Base-by-base conservation (phyloP, 2,888 invertebrate genomes). In the Dorcus parallelipipedus region DNA sequence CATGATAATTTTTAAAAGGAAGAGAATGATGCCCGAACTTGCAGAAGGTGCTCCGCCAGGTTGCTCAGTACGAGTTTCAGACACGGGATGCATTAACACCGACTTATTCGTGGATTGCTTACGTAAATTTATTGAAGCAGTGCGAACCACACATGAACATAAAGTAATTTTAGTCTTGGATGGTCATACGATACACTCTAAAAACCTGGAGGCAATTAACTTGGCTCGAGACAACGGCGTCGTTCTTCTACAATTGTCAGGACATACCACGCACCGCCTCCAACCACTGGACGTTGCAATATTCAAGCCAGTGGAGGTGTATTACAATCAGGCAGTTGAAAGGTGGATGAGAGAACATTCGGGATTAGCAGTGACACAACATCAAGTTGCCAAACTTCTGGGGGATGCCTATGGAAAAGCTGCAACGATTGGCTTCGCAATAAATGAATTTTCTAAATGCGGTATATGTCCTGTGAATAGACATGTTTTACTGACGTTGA, bases 81-180 rank as follows among this genome's bases (percentile, higher is more conserved):
- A 52, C 23, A 52, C 48, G 3, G 51, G 56, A n/a, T 56, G 52
- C 47, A 56, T 56, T 47, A 45, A 40, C 10, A 42, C 47, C 5
- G 52, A 56, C 10, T 40, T 56, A 17, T 56, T 56, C 47, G 45
- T 52, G 8, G 20, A 39, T 52, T 58, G 53, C 43, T 45, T 58
- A 10, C 47, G 59, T 41, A 53, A 59, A 58, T 66, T 78, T 74
- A 75, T 76, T 74, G 74, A 63, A 58, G 39, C 56, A 45, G 61
- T 63, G 7, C 62, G 61, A 40, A 45, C 61, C 38, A 58, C 57
- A 45, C 47, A 48, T 47, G 61, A 67, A 49, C 40, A 59, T 10
- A 56, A 64, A 47, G 63, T 69, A 23, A 56, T 69, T 23, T 60
- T 69, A 4, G 9, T 66, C 43, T 58, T 70, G 8, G 65, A 69